These are phyloP conservation scores for Lasioglossum zephyrum DNA, from an alignment of 2,888 invertebrate genomes.

Conservation along the genomic window DNA sequence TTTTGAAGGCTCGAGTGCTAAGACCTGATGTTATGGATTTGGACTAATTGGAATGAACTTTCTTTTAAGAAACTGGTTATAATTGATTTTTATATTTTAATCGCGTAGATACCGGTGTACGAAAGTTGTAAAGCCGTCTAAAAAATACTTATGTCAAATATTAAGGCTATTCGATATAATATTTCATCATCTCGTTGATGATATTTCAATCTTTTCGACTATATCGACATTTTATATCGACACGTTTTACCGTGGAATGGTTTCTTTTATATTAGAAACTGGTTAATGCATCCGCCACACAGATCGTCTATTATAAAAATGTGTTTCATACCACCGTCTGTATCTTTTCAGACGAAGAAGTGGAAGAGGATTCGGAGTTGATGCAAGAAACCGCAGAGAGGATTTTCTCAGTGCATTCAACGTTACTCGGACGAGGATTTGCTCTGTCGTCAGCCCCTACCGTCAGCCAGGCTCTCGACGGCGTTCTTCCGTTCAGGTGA, in stretches of 20 bases:
- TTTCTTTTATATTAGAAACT: not conserved
- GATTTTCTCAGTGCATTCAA: conserved; percentile 87
- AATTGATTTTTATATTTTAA: not conserved
- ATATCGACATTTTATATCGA: not conserved
- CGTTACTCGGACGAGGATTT: conserved; percentile 94
- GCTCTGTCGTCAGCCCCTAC: conserved; percentile 94
- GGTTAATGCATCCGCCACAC: not conserved
- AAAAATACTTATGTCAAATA: not conserved
- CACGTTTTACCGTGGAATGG: too few species aligned
- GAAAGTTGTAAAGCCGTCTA: not conserved
- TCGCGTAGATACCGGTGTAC: not conserved
- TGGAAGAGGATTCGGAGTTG: conserved; percentile 89
- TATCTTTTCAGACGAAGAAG: conserved; percentile 86
- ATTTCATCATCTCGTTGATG: not conserved
- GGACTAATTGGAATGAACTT: not conserved
- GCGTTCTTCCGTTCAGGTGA: conserved; percentile 93
- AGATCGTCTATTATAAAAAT: not conserved
- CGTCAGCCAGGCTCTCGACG: conserved; percentile 95
- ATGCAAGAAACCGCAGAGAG: conserved; percentile 87
- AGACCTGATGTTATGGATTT: not conserved
- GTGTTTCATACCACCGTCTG: not conserved
- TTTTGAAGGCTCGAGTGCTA: not conserved
- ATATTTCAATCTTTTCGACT: not conserved
- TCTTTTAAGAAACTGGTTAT: not conserved
- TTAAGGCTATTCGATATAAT: not conserved